Conservation (phyloP, 2,888 invertebrate genomes). For the Drosophila bunnanda region DNA sequence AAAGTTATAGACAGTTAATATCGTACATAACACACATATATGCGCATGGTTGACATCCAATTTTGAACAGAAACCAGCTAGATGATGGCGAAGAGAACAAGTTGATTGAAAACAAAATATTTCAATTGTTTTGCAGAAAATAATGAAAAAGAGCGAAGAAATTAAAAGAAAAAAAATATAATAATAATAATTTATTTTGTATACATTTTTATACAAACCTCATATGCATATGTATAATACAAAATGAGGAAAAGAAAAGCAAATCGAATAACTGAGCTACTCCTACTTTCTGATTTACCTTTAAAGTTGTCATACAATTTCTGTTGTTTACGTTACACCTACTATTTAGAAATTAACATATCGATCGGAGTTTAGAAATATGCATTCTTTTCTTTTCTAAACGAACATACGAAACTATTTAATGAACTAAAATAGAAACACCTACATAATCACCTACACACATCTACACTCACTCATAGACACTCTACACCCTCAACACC, state of each 20-base stretch:
- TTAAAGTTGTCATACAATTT: constrained; percentile 17
- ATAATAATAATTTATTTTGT: constrained; percentile 72
- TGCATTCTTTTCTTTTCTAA: constrained; percentile 41
- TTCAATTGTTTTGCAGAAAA: constrained; percentile 52
- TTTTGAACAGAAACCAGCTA: constrained; percentile 39
- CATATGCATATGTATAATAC: constrained; percentile 45
- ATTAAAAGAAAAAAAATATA: constrained; percentile 18
- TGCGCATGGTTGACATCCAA: constrained; percentile 31
- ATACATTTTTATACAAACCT: constrained; percentile 77
- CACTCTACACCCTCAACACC: constrained; percentile 42
- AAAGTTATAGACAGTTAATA: constrained; percentile 54
- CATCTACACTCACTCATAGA: constrained; percentile 30
- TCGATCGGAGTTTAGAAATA: constrained; percentile 34
- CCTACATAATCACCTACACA: constrained; percentile 31
- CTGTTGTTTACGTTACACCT: constrained; percentile 9
- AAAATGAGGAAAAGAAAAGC: constrained; percentile 23
- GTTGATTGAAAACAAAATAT: constrained; percentile 29
- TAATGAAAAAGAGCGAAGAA: constrained; percentile 6
- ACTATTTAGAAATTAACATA: constrained; percentile 41
- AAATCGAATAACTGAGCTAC: constrained; percentile 22
- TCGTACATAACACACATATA: constrained; percentile 27
- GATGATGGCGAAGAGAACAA: constrained; percentile 14
- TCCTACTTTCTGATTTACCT: constrained; percentile 11
- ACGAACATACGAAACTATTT: constrained; percentile 51
- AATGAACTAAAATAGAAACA: constrained; percentile 47